Conservation (phyloP, 1,140 invertebrate species). For the Drosophila lacertosa region DNA sequence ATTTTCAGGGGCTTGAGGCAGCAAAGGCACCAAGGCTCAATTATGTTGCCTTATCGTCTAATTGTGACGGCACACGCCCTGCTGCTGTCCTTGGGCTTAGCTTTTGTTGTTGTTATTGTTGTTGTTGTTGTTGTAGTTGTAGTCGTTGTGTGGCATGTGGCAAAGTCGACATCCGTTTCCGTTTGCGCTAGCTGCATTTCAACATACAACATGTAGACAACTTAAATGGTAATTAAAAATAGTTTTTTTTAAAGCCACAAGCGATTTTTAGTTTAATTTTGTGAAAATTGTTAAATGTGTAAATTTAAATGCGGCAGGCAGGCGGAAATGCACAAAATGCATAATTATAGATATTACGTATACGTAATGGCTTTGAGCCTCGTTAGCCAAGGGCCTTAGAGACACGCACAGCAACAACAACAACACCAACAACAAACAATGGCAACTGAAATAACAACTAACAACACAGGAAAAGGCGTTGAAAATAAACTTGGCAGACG, state of each 20-base stretch:
- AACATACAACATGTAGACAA: slow-evolving; percentile 17
- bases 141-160: slow-evolving; percentile 21
- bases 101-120: slow-evolving; percentile 2
- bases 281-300: slow-evolving; percentile 23
- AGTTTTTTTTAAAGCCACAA: background rate
- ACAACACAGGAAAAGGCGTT: slow-evolving; percentile 39
- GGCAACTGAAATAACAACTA: slow-evolving; percentile 26
- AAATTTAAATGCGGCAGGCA: slow-evolving; percentile 18
- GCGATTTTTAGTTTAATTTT: slow-evolving; percentile 25
- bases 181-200: slow-evolving; percentile 24
- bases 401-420: slow-evolving; percentile 5
- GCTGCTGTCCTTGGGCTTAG: slow-evolving; percentile 13
- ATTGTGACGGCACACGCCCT: slow-evolving; percentile 41
- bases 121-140: background rate
- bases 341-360: slow-evolving; percentile 59
- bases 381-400: slow-evolving; percentile 11
- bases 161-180: slow-evolving; percentile 43
- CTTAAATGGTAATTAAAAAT: slow-evolving; percentile 49
- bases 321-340: slow-evolving; percentile 45
- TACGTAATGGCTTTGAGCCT: slow-evolving; percentile 31
- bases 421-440: slow-evolving; percentile 18
- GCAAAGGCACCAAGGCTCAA: slow-evolving; percentile 14
- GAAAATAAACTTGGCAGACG: slow-evolving; percentile 34
- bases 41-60: slow-evolving; percentile 48
- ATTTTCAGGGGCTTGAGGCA: slow-evolving; percentile 12